phyloP scores from a whole-genome alignment of 2,113 vertebrate species.

The Prolemur simus region DNA sequence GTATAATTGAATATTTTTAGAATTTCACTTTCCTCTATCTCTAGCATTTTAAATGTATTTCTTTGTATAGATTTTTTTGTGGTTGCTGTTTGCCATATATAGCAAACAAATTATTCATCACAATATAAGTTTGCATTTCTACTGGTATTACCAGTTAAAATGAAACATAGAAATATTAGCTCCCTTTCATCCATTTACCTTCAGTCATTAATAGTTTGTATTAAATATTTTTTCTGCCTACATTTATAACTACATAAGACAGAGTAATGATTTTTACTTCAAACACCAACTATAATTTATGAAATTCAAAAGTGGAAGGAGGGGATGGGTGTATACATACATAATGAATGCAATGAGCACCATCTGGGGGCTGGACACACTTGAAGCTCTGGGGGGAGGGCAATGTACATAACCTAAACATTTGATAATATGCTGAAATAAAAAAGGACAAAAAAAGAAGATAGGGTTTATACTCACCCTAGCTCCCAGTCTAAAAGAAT shows the following conservation, averaged over 20 bases:
- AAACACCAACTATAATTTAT: no score
- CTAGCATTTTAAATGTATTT: not conserved
- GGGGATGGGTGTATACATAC: no score
- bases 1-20: not conserved
- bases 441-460: no score
- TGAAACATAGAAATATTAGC: not conserved
- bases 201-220: not conserved
- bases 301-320: not conserved
- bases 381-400: no score
- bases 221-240: not conserved
- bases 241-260: not conserved
- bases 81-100: not conserved
- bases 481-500: no score
- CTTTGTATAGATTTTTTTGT: not conserved
- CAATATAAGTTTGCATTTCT: not conserved
- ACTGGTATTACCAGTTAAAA: not conserved
- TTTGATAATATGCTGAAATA: no score
- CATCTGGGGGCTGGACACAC: no score
- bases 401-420: no score
- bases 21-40: not conserved
- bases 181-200: not conserved
- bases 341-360: no score
- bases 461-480: no score
- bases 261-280: not conserved
- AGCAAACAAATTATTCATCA: not conserved